These are phyloP conservation scores for Drosophila phalerata DNA, from an alignment of 2,888 invertebrate genomes.

Conservation along the genomic window DNA sequence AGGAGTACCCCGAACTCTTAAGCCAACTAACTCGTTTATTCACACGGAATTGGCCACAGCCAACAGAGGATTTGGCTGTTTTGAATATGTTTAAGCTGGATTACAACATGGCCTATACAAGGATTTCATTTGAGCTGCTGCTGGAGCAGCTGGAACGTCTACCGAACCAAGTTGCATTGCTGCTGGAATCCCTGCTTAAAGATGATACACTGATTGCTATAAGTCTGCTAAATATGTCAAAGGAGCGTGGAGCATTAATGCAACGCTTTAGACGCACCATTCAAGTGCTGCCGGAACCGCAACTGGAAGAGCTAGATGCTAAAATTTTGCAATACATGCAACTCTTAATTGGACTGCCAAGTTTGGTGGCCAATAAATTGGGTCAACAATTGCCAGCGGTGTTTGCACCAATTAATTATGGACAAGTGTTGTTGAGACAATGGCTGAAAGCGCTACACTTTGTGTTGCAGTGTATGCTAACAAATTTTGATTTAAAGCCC, in stretches of 20 bases:
- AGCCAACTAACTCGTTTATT: slow-evolving; percentile 86
- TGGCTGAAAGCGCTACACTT: slow-evolving; percentile 88
- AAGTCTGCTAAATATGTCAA: slow-evolving; percentile 73
- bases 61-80: slow-evolving; percentile 50
- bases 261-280: slow-evolving; percentile 64
- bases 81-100: slow-evolving; percentile 81
- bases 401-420: slow-evolving; percentile 88
- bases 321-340: slow-evolving; percentile 88
- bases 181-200: slow-evolving; percentile 67
- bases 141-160: slow-evolving; percentile 55
- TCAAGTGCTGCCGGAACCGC: slow-evolving; percentile 59
- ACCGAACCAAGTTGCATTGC: slow-evolving; percentile 46
- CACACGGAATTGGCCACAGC: slow-evolving; percentile 87
- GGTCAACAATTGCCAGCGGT: slow-evolving; percentile 87
- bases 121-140: slow-evolving; percentile 70
- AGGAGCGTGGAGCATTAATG: slow-evolving; percentile 56
- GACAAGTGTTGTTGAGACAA: slow-evolving; percentile 88
- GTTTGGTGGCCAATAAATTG: slow-evolving; percentile 89
- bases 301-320: slow-evolving; percentile 70
- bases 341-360: slow-evolving; percentile 89
- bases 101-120: slow-evolving; percentile 76
- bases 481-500: slow-evolving; percentile 74
- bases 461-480: slow-evolving; percentile 83
- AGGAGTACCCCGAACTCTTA: slow-evolving; percentile 87
- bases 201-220: slow-evolving; percentile 75